Base-by-base conservation (phyloP, 2,797 vertebrate genomes). In the Apodemus agrarius region DNA sequence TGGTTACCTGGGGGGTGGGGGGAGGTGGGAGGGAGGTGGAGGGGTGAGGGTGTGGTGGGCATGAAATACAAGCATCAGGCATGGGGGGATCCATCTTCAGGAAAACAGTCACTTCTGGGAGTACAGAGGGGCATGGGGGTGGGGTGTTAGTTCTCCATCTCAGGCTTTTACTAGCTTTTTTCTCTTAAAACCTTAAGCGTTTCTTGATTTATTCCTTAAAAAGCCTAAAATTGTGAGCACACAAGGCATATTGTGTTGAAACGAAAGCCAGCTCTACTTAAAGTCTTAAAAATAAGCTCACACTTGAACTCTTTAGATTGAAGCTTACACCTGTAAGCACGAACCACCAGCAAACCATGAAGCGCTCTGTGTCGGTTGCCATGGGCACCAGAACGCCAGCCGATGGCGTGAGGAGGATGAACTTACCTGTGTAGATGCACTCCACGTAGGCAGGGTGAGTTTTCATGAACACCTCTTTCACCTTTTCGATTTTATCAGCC, bases 401-500 rank as follows among this genome's bases (percentile, higher is more conserved):
- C n/a, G 8, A 37, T 34, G n/a, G 37, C 6, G 37, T 59, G 14
- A 61, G 40, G 59, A n/a, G 2, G 49, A 0, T 54, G 34, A 54
- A 4, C 40, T 93, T 98, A 99, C 98, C 99, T 98, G 98, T 98
- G 94, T 98, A 99, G 86, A 98, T 96, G 87, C 98, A 98, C 83
- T 97, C 96, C 69, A 83, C 67, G 22, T 98, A 98, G 4, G 95
- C 90, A 37, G 98, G 98, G 34, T 99, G 97, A 84, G 97, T 98
- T 97, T 97, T 97, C 84, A 93, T 95, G 97, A 99, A 99, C 79
- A 91, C 88, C 6, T 98, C 97, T 81, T 98, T 98, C 52, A 98
- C 97, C 96, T 98, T 97, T 57, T 98, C 97, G 82, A 98, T 97
- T 95, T 97, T 97, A 34, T 98, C 97, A 84, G 85, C 89, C 83